Percentiles rank a stretch among this genome's conserved stretches.
phyloP scores from a whole-genome alignment of 1,140 invertebrate species.

The Nebria ingens region DNA sequence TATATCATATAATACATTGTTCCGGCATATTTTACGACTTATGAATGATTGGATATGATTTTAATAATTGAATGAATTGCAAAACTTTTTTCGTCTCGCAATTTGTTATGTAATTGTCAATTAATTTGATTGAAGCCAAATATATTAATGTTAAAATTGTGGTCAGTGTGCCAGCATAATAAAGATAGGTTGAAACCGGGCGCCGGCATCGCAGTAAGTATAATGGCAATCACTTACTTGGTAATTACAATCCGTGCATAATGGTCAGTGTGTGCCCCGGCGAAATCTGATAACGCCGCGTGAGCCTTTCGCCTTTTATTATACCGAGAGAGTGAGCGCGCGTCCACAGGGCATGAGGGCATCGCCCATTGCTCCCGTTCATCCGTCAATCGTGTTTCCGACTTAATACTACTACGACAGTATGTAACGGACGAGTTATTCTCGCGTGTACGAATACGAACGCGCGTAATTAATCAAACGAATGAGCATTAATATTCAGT shows the following conservation, averaged over 20 bases:
- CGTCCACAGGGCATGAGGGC: not conserved
- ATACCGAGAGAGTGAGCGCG: no score
- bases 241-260: not conserved
- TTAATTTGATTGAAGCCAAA: no score
- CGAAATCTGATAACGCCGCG: not conserved
- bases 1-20: no score
- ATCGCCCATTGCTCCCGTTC: not conserved
- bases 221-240: not conserved
- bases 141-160: no score
- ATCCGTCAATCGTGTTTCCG: not conserved
- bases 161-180: no score
- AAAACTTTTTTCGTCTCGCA: no score
- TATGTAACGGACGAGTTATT: not conserved
- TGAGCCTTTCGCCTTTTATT: not conserved
- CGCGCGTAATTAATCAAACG: conserved; percentile 2
- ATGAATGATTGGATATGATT: no score
- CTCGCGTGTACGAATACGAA: not conserved
- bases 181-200: no score
- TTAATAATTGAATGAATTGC: no score
- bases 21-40: no score
- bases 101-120: no score
- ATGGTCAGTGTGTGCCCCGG: not conserved
- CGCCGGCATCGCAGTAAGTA: not conserved
- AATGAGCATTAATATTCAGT: not conserved
- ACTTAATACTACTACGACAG: not conserved